Conservation (phyloP, 2,888 invertebrate genomes). For the Lumbricus terrestris region DNA sequence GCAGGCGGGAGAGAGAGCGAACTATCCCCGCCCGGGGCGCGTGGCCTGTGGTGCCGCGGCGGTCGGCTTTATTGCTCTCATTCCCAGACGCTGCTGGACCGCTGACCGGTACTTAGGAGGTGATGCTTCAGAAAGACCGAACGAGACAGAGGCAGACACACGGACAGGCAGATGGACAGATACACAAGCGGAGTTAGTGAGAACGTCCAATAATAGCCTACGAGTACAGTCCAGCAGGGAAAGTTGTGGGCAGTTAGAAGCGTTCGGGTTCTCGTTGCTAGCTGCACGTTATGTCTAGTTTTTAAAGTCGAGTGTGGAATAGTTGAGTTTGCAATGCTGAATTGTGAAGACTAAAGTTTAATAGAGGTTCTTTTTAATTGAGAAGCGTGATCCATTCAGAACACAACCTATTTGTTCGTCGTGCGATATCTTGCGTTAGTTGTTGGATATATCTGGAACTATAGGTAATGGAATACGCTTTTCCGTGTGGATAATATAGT, state of each 20-base stretch:
- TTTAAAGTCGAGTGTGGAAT: background rate
- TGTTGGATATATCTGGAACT: background rate
- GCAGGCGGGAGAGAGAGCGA: too few relatives aligned
- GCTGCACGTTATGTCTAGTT: too few relatives aligned
- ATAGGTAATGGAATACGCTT: background rate
- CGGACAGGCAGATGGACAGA: background rate
- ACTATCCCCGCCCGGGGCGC: background rate
- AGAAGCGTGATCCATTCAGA: too few relatives aligned
- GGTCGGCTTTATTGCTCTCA: background rate
- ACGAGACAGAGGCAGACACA: background rate
- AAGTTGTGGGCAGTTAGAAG: background rate
- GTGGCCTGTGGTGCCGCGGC: background rate
- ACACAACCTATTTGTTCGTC: too few relatives aligned
- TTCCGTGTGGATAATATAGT: background rate
- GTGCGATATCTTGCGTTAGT: background rate
- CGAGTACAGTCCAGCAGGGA: background rate
- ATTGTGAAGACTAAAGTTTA: background rate
- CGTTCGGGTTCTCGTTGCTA: background rate
- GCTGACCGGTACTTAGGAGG: background rate
- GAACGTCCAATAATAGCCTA: background rate
- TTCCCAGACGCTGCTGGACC: background rate
- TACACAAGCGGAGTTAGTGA: background rate
- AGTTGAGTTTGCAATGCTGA: background rate
- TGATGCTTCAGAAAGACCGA: background rate
- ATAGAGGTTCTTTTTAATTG: too few relatives aligned